A percentile compares a stretch with the other conserved stretches of the same genome.
phyloP scores from a whole-genome alignment of 2,113 vertebrate genomes.

The Pachyramphus minor region DNA sequence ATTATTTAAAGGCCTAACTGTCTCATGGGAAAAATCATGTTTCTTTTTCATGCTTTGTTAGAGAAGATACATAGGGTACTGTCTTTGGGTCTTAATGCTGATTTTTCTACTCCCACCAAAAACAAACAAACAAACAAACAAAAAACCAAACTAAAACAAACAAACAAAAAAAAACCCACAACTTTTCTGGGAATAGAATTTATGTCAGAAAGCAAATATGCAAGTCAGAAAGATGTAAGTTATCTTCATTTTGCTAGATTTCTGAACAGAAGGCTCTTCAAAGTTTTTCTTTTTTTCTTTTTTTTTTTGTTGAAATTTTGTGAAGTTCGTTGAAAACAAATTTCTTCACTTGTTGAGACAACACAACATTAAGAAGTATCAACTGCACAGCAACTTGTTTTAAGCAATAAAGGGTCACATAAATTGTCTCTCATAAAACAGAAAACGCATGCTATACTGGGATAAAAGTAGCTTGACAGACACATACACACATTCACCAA shows the following conservation, averaged over 20 bases:
- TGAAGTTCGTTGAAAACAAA: too few relatives aligned
- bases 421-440: not conserved
- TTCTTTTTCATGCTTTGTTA: not conserved
- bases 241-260: not conserved
- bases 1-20: not conserved
- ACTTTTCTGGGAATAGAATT: not conserved
- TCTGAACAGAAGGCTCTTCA: not conserved
- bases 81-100: not conserved
- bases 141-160: not conserved
- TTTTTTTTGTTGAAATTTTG: too few relatives aligned
- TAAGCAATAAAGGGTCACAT: not conserved
- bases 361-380: not conserved
- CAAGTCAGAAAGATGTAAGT: not conserved
- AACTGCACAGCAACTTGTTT: not conserved
- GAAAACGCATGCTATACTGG: not conserved
- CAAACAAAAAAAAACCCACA: not conserved
- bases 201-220: not conserved
- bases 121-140: not conserved
- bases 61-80: not conserved
- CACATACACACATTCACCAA: not conserved
- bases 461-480: not conserved
- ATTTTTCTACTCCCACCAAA: not conserved
- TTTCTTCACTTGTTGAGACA: not conserved
- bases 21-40: not conserved
- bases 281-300: too few relatives aligned